A percentile compares a stretch with the other conserved stretches of the same genome.
phyloP scores from a whole-genome alignment of 2,113 vertebrate genomes.

The Etheostoma cragini region DNA sequence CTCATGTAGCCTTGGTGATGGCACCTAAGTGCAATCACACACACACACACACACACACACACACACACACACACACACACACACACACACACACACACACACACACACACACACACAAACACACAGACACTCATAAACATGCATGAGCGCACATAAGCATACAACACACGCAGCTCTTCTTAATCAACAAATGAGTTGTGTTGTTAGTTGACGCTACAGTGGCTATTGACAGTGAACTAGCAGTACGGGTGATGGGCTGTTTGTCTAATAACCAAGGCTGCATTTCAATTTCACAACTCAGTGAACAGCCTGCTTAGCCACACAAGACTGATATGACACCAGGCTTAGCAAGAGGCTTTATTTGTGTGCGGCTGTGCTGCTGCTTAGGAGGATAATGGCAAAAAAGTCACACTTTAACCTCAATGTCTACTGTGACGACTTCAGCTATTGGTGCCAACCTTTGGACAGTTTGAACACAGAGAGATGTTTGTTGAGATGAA shows the following conservation, averaged over 20 bases:
- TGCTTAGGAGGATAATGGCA: conserved; percentile 42
- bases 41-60: background rate
- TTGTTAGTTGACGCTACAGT: conserved; percentile 73
- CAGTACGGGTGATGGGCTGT: conserved; percentile 73
- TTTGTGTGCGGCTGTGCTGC: conserved; percentile 28
- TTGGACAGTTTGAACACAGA: conserved; percentile 49
- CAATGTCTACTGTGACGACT: conserved; percentile 17
- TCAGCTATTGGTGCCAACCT: conserved; percentile 56
- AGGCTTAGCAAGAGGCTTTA: conserved; percentile 52
- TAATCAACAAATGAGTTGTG: conserved; percentile 72
- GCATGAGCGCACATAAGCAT: conserved; percentile 11
- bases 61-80: conserved; percentile 4
- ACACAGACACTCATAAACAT: background rate
- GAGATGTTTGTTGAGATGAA: conserved; percentile 19
- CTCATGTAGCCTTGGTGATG: conserved; percentile 27
- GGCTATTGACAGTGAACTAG: conserved; percentile 78
- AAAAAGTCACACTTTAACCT: conserved; percentile 50
- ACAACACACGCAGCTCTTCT: conserved; percentile 30
- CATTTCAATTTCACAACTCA: conserved; percentile 85
- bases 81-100: background rate
- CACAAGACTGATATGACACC: conserved; percentile 78
- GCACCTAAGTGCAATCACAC: background rate
- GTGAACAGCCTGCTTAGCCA: conserved; percentile 78
- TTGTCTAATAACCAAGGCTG: conserved; percentile 85
- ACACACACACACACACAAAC: background rate